Base-by-base conservation (phyloP, 2,888 invertebrate genomes). In the Pandemis cinnamomeana region DNA sequence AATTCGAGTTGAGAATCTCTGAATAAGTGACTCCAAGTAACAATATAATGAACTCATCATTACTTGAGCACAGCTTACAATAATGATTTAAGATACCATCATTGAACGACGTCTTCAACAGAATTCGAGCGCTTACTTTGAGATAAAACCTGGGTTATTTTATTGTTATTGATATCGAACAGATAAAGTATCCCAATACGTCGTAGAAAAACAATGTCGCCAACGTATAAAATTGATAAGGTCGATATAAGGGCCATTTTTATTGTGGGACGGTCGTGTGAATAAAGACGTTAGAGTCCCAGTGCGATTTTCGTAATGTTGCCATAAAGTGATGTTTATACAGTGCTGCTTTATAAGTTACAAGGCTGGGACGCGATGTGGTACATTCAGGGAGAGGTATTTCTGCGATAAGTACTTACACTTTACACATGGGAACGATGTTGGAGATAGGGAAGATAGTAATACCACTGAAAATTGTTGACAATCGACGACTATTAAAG, bases 211-310 rank as follows among this genome's bases (percentile, higher is more conserved):
- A 74, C 72, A 71, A 79, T 80, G 80, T 82, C 79, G 78, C 78
- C 77, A 77, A 76, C 76, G 76, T 80, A 84, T 83, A 81, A 83
- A 82, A 80, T 81, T 84, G 84, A 85, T 84, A 84, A 84, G 84
- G 77, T 72, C 77, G 78, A 75, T 71, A 71, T 74, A 75, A 75
- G 66, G 71, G 63, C 71, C 67, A 70, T 75, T 77, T 81, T 81
- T 80, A 78, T 78, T 75, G 76, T 76, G 70, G 71, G 76, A 73
- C 72, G 64, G 63, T 61, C 71, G 71, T 71, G 71, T 75, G 75
- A 71, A 75, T 71, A 71, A 71, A 71, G 58, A 71, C 66, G 71
- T 75, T 68, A 71, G 71, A 67, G 75, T 71, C 71, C 75, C 75
- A 74, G 74, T 74, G 74, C 74, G 74, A 74, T 74, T 74, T 74